phyloP scores from a whole-genome alignment of 2,888 invertebrate species.

The Microplitis deprimator region DNA sequence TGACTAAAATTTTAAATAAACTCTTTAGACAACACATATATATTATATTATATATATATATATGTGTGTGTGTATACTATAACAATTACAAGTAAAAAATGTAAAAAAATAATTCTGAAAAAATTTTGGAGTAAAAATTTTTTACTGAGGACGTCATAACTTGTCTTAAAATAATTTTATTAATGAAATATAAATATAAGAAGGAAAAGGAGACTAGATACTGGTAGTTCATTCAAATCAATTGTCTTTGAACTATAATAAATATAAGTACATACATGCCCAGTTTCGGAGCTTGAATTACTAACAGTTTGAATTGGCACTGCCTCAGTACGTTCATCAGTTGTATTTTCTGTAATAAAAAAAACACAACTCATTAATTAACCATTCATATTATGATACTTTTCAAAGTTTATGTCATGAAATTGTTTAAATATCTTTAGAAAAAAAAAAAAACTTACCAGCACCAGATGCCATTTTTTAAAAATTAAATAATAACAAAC shows the following conservation, averaged over 20 bases:
- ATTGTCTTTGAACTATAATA: background rate
- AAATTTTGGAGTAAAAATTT: no score
- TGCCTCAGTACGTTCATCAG: constrained; percentile 65
- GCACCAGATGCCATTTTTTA: constrained; percentile 64
- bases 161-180: background rate
- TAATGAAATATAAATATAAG: background rate
- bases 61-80: no score
- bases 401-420: no score
- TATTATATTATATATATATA: no score
- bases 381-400: no score
- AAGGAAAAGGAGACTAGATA: background rate
- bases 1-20: no score
- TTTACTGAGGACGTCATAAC: no score
- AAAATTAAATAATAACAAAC: background rate
- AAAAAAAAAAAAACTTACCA: constrained; percentile 60
- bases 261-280: constrained; percentile 62
- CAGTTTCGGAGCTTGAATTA: constrained; percentile 64
- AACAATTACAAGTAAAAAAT: no score
- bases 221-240: background rate
- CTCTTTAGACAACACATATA: no score
- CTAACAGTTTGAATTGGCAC: constrained; percentile 60
- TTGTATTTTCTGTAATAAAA: constrained; percentile 56
- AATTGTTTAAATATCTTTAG: no score
- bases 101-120: no score
- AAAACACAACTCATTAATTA: constrained; percentile 21